Base-by-base conservation (phyloP, 2,113 vertebrate species). In the Crypturellus undulatus region DNA sequence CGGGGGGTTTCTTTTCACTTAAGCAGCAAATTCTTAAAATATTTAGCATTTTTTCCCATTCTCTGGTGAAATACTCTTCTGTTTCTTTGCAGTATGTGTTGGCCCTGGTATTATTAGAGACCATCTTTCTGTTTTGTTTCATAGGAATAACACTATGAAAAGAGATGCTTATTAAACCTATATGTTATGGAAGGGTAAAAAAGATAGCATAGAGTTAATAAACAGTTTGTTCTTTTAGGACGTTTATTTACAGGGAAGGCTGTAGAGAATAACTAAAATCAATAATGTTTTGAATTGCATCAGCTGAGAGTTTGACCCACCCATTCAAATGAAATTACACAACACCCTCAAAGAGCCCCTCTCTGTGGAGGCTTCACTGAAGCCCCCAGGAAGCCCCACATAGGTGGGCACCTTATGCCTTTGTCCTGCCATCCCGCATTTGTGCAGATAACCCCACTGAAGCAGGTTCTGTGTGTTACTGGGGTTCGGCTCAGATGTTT, bases 1-100 rank as follows among this genome's bases (percentile, higher is more conserved):
- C 56, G 42, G 25, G 45, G 76, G 64, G 54, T 68, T 84, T 90
- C 47, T 85, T 91, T 93, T 88, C 47, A 86, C 96, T 93, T 92
- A 95, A 87, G 72, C 22, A 89, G 73, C 24, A 84, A 73, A 93
- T 87, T 89, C 76, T 94, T 97, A 90, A 96, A 96, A 96, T 96
- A 96, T 96, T 94, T 95, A 95, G 24, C 42, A 89, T 45, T 49
- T 26, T 76, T 92, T 92, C 93, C 28, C 22, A 12, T 82, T 94
- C 85, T 79, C 84, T 91, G 26, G 38, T 89, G 88, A 86, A 91
- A 75, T 67, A 56, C 42, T 79, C 18, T 56, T 13, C 49, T 65
- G 42, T 70, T 89, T 90, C 76, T 85, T 93, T 86, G 54, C 69
- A 90, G 47, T 81, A 79, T 21, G 20, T 43, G 21, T 82, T 94